Evolutionary conservation across 2,888 invertebrate species (phyloP).

Genomic region (Cepaea hortensis): DNA sequence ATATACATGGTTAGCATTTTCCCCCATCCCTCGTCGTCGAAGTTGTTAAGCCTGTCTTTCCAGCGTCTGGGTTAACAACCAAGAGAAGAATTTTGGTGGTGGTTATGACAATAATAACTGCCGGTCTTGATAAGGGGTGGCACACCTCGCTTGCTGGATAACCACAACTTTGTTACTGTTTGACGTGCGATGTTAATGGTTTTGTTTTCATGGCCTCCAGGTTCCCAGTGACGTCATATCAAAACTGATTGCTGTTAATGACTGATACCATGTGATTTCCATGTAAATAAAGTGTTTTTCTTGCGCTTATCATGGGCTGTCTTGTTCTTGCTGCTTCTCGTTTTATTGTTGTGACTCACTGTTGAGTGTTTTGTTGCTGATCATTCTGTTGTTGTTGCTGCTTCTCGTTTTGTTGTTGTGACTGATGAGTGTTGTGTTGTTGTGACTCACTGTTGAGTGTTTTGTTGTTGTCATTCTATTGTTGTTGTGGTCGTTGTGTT

Average conservation of each 20-base stretch:
- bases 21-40: too few species aligned
- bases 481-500: too few species aligned
- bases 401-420: not conserved
- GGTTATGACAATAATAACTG: too few species aligned
- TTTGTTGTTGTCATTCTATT: not conserved
- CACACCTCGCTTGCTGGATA: too few species aligned
- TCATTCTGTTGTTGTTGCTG: not conserved
- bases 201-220: not conserved
- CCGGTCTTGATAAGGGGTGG: too few species aligned
- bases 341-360: not conserved
- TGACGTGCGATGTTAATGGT: not conserved
- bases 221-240: not conserved
- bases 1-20: too few species aligned
- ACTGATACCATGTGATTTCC: slow-evolving; percentile 40
- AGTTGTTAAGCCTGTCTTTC: too few species aligned
- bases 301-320: not conserved
- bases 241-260: not conserved
- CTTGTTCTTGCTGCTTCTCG: not conserved
- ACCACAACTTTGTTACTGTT: too few species aligned
- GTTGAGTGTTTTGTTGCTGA: not conserved
- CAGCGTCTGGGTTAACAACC: too few species aligned
- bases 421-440: too few species aligned
- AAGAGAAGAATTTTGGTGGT: too few species aligned
- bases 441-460: not conserved
- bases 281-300: slow-evolving; percentile 26